Evolutionary conservation across 1,140 invertebrate genomes (phyloP), one percentile per base, ranked within the genome.

Genomic region (Dendroctonus valens): DNA sequence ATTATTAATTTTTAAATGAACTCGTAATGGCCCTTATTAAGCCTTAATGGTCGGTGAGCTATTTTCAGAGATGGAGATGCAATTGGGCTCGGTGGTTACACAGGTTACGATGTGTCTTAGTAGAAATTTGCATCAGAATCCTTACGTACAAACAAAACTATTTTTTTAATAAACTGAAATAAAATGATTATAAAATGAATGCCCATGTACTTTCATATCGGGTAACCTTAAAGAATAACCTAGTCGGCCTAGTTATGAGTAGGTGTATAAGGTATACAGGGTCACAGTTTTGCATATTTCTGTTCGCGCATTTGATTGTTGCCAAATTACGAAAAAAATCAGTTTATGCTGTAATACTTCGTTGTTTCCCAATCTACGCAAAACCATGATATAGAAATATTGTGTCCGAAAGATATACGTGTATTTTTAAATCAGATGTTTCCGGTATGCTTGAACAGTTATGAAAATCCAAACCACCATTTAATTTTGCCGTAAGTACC

Each of bases 201-300:
- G 26, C 3, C 26, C 26, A 26, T 26, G 58, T 59, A 65, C 64
- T 65, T 65, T 65, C 64, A 65, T 65, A 65, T 65, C 63, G 57
- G n/a, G 63, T 65, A 65, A 65, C 64, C 64, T 65, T 65, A 65
- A 65, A 65, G 64, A 65, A 57, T 57, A 64, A 59, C 58, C 54
- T 49, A 59, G 64, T 65, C 55, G 64, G 64, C 64, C 64, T 65
- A 65, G 54, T 65, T 65, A 65, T 40, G 64, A 65, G 64, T 65
- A 65, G 64, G 64, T 59, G 64, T 65, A 65, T 57, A 59, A 50
- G 11, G 40, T 65, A 65, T 59, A 59, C 64, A 57, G 64, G 64
- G 64, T 59, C 64, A 65, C 9, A 57, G 46, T 48, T 52, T 65
- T 57, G 52, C 53, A 65, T 65, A 57, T 57, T 48, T 58, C 59